Conservation (phyloP, 2,888 invertebrate genomes). For the Euclidia mi region DNA sequence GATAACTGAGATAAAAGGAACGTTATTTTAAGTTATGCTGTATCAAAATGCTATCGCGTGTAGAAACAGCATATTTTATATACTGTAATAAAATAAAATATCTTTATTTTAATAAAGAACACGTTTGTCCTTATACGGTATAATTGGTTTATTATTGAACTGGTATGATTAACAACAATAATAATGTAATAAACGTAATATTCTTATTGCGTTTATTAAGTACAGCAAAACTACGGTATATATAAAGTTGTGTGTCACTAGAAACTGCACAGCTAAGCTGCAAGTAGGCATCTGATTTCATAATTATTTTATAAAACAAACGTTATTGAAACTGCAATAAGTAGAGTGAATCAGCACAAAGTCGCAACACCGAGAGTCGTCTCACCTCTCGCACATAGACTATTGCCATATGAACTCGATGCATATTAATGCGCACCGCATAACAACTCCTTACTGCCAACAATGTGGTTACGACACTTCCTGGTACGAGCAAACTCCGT, state of each 20-base stretch:
- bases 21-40: constrained; percentile 1
- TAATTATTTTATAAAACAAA: constrained; percentile 47
- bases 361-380: constrained; percentile 58
- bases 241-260: constrained; percentile 13
- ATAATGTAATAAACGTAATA: not conserved
- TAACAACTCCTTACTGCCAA: constrained; percentile 72
- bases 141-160: too few species aligned
- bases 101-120: not conserved
- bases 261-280: constrained; percentile 20
- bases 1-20: constrained; percentile 5
- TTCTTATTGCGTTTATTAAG: not conserved
- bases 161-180: too few species aligned
- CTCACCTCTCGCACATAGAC: constrained; percentile 63
- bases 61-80: not conserved
- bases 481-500: constrained; percentile 62
- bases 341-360: constrained; percentile 58
- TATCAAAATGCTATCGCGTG: not conserved
- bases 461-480: constrained; percentile 81
- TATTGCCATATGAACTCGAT: constrained; percentile 70
- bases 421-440: constrained; percentile 81
- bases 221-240: not conserved
- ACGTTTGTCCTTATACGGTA: too few species aligned
- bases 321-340: constrained; percentile 56
- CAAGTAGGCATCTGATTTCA: constrained; percentile 43
- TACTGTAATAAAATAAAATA: not conserved